phyloP scores from a whole-genome alignment of 30 jellyfish, hydroid and myxozoan genomes.

The Turritopsis rubra region DNA sequence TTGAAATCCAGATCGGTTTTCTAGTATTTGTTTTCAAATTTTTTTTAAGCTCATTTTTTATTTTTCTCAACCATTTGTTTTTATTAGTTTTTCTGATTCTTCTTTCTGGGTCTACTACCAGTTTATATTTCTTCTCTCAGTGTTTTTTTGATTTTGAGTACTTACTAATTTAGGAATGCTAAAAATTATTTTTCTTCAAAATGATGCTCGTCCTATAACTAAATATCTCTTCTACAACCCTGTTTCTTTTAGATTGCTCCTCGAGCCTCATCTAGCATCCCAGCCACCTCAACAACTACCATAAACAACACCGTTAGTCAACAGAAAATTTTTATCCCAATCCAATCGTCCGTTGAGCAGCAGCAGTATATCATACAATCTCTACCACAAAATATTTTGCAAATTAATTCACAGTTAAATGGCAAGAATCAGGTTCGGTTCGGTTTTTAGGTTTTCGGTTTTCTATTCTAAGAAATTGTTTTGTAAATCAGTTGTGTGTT shows the following conservation, averaged over 20 bases:
- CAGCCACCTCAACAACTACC: conserved; percentile 2
- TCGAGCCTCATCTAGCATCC: neutral
- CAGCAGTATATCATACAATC: conserved; percentile 14
- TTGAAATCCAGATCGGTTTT: too few species aligned
- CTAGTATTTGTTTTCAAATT: too few species aligned
- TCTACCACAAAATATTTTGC: conserved; percentile 14
- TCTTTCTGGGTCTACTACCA: too few species aligned
- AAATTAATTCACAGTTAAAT: conserved; percentile 1
- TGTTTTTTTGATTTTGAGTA: too few species aligned
- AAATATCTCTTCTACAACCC: neutral
- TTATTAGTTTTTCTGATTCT: too few species aligned
- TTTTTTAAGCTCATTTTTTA: too few species aligned
- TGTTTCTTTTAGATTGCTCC: conserved; percentile 26
- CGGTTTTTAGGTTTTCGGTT: too few species aligned
- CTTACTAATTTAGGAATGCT: too few species aligned
- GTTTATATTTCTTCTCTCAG: too few species aligned
- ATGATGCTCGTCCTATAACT: neutral
- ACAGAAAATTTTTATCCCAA: conserved; percentile 18
- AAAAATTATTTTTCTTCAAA: too few species aligned
- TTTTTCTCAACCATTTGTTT: too few species aligned
- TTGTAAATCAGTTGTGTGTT: neutral
- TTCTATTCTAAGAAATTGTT: too few species aligned
- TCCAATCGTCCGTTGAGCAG: conserved; percentile 16
- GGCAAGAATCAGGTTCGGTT: neutral
- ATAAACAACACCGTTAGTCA: neutral